Percentiles rank a stretch among this genome's conserved stretches.
phyloP scores from a whole-genome alignment of 1,140 invertebrate genomes.

The Drosophila ohnishii region DNA sequence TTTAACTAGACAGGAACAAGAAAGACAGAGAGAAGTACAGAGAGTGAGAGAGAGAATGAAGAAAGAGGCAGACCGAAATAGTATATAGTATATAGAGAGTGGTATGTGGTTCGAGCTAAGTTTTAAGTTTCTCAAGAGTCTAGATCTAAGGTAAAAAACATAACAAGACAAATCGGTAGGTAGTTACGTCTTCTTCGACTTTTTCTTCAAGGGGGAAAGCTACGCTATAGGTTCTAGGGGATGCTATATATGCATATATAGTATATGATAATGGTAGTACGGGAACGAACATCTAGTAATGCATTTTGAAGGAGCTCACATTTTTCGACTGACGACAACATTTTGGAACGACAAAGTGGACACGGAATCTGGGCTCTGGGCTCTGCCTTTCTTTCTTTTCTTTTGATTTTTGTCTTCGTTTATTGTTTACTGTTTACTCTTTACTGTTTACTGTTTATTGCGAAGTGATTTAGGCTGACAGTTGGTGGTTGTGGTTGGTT shows the following conservation, averaged over 20 bases:
- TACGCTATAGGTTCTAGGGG: conserved; percentile 42
- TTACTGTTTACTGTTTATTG: conserved; percentile 21
- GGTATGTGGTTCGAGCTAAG: conserved; percentile 11
- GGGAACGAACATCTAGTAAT: conserved; percentile 49
- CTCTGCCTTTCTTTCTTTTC: conserved; percentile 44
- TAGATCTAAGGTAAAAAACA: conserved; percentile 46
- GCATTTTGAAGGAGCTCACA: conserved; percentile 63
- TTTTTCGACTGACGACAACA: conserved; percentile 69
- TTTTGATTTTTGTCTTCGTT: conserved; percentile 32
- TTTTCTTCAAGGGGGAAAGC: conserved; percentile 3
- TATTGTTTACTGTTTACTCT: conserved; percentile 13
- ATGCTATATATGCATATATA: conserved; percentile 47
- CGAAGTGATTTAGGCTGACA: conserved; percentile 31
- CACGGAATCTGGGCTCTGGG: conserved; percentile 28
- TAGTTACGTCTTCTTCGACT: background rate
- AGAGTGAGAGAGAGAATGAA: conserved; percentile 10
- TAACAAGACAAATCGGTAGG: conserved; percentile 23
- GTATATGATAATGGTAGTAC: conserved; percentile 18
- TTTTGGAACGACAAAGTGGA: conserved; percentile 59
- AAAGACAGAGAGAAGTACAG: conserved; percentile 23
- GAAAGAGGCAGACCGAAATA: conserved; percentile 30
- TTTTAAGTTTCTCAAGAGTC: conserved; percentile 27
- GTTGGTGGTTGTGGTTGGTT: conserved; percentile 40
- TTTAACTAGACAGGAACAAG: conserved; percentile 37
- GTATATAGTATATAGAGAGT: conserved; percentile 1